These are phyloP conservation scores for Florisuga fusca DNA, from an alignment of 2,797 vertebrate species.

Conservation along the genomic window DNA sequence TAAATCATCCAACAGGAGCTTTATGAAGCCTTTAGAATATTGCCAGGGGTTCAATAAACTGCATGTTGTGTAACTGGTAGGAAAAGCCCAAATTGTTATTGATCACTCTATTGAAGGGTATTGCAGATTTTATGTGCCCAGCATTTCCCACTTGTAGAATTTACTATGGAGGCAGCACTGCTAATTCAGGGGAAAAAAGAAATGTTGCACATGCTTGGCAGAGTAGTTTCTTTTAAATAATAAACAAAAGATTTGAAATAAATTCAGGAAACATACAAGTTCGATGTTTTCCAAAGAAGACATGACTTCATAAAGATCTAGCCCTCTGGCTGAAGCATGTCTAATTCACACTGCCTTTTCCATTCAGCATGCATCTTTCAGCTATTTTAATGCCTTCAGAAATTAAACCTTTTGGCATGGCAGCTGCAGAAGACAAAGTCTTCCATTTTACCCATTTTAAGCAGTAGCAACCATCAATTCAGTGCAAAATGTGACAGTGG, in stretches of 20 bases:
- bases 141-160: background rate
- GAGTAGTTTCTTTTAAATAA: background rate
- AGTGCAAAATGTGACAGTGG: background rate
- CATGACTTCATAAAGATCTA: background rate
- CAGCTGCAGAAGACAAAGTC: slow-evolving; percentile 41
- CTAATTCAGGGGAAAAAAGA: background rate
- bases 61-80: background rate
- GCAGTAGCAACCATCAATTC: background rate
- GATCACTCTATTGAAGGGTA: background rate
- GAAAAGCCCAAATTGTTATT: background rate
- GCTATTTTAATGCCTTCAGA: slow-evolving; percentile 1
- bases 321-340: background rate
- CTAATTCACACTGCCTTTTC: slow-evolving; percentile 23
- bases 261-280: background rate
- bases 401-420: slow-evolving; percentile 12
- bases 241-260: slow-evolving; percentile 18
- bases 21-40: slow-evolving; percentile 5
- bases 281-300: background rate
- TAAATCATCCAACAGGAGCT: slow-evolving; percentile 10
- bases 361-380: slow-evolving; percentile 21
- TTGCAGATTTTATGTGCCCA: background rate
- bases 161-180: background rate
- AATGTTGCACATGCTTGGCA: background rate
- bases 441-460: slow-evolving; percentile 26
- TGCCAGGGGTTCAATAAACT: background rate